Evolutionary conservation across 2,888 invertebrate genomes (phyloP).

Genomic region (Andrena dorsata): DNA sequence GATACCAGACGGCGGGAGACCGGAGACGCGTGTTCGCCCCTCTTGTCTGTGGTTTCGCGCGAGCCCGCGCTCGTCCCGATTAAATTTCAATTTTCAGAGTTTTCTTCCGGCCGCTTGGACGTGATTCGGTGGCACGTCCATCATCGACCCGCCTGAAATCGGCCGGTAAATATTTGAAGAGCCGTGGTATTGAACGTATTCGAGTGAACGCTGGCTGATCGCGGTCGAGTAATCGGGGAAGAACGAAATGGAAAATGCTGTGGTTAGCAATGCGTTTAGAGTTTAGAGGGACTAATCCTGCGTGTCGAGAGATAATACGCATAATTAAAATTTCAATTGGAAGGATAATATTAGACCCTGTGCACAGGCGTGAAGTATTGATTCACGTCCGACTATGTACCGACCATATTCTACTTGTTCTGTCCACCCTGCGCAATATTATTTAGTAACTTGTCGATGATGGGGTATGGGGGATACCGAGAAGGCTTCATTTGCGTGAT

Average conservation of each 20-base stretch:
- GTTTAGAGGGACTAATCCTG: not conserved
- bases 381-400: not conserved
- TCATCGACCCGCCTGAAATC: not conserved
- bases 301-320: not conserved
- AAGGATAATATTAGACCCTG: not conserved
- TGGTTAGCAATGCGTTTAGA: not conserved
- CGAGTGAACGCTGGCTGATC: not conserved
- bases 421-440: not conserved
- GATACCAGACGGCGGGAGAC: not conserved
- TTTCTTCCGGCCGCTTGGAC: not conserved
- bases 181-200: not conserved
- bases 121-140: slow-evolving; percentile 4
- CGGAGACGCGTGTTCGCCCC: not conserved
- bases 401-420: not conserved
- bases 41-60: slow-evolving; percentile 1
- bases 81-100: slow-evolving; percentile 44
- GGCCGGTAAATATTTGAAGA: slow-evolving; percentile 31
- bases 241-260: no score
- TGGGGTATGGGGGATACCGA: not conserved
- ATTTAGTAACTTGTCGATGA: not conserved
- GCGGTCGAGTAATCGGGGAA: not conserved
- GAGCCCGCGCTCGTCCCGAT: not conserved
- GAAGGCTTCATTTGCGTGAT: not conserved
- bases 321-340: not conserved
- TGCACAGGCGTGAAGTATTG: not conserved